A percentile compares a stretch with the other conserved stretches of the same genome.
Evolutionary conservation across 2,888 invertebrate species (phyloP).

Genomic region (Heteromyza rotundicornis): DNA sequence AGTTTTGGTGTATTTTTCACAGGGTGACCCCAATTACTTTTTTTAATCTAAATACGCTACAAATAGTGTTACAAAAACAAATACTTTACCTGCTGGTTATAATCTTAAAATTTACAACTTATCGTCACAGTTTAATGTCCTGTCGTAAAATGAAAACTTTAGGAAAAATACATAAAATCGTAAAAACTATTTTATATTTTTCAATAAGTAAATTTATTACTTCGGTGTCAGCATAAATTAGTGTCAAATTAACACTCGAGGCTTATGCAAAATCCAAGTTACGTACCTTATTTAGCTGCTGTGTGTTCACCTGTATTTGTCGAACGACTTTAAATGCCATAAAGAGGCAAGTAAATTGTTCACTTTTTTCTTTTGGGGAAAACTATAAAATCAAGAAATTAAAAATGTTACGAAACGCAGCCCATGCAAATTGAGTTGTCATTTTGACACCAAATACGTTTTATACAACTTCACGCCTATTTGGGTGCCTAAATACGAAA

Average conservation of each 20-base stretch:
- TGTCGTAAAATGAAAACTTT: too few relatives aligned
- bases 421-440: constrained; percentile 53
- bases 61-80: too few relatives aligned
- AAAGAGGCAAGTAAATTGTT: constrained; percentile 37
- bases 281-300: background rate
- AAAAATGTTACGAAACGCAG: constrained; percentile 33
- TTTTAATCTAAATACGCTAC: too few relatives aligned
- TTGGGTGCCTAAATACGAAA: constrained; percentile 31
- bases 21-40: too few relatives aligned
- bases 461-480: constrained; percentile 39
- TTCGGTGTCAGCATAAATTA: constrained; percentile 19
- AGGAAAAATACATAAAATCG: background rate
- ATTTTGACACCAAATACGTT: constrained; percentile 17
- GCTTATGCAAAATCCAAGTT: constrained; percentile 16
- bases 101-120: too few relatives aligned
- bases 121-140: too few relatives aligned
- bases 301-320: constrained; percentile 14
- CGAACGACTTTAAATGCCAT: constrained; percentile 28
- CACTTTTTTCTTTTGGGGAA: constrained; percentile 27
- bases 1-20: too few relatives aligned
- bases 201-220: background rate
- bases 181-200: background rate
- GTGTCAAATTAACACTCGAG: constrained; percentile 21
- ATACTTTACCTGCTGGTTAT: too few relatives aligned
- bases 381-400: constrained; percentile 36